Conservation (phyloP, 2,113 vertebrate species). For the Hippocampus zosterae region DNA sequence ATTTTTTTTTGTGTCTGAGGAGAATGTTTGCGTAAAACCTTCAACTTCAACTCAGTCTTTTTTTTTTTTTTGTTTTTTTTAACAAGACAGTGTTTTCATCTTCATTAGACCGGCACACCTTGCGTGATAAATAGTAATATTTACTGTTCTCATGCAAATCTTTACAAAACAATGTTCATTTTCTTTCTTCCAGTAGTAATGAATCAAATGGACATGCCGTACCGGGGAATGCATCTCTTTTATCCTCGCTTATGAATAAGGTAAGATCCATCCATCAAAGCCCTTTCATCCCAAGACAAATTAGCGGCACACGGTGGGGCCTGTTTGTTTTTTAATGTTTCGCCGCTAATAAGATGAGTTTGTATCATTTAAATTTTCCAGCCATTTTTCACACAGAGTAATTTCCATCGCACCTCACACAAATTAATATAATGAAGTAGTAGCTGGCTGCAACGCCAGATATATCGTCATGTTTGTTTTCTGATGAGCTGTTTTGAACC, state of each 20-base stretch:
- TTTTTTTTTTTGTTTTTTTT: slow-evolving; percentile 54
- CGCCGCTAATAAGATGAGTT: slow-evolving; percentile 99
- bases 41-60: slow-evolving; percentile 43
- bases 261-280: slow-evolving; percentile 97
- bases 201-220: slow-evolving; percentile 98
- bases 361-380: slow-evolving; percentile 99
- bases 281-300: slow-evolving; percentile 90
- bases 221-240: slow-evolving; percentile 97
- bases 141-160: slow-evolving; percentile 80
- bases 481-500: slow-evolving; percentile 81
- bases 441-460: slow-evolving; percentile 91
- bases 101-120: slow-evolving; percentile 69
- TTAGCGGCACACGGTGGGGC: slow-evolving; percentile 82
- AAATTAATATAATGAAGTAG: slow-evolving; percentile 99
- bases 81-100: slow-evolving; percentile 65
- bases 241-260: slow-evolving; percentile 99
- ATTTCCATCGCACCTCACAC: slow-evolving; percentile 94
- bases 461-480: slow-evolving; percentile 90
- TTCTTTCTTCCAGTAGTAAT: slow-evolving; percentile 95
- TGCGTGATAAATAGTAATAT: slow-evolving; percentile 77
- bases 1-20: slow-evolving; percentile 23
- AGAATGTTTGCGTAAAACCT: slow-evolving; percentile 56
- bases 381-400: slow-evolving; percentile 97
- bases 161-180: slow-evolving; percentile 90
- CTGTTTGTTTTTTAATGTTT: slow-evolving; percentile 99